phyloP scores from a whole-genome alignment of 2,888 invertebrate genomes.

The Tetranychus truncatus region DNA sequence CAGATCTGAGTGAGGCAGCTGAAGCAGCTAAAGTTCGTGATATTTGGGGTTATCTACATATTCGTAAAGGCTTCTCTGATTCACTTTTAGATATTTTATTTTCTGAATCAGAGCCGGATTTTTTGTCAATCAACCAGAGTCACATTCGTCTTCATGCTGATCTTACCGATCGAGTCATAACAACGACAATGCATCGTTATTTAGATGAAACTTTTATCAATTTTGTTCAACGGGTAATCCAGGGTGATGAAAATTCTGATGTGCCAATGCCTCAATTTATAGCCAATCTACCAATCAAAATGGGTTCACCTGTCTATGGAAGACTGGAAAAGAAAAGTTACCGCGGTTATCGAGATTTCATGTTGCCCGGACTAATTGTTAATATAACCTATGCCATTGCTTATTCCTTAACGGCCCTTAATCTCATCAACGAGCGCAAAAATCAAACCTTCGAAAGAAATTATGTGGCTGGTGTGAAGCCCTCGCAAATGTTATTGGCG shows the following conservation, averaged over 20 bases:
- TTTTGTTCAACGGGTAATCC: not conserved
- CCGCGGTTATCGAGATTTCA: slow-evolving; percentile 12
- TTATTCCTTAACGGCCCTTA: slow-evolving; percentile 10
- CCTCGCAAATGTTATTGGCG: slow-evolving; percentile 9
- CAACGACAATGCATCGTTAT: slow-evolving; percentile 5
- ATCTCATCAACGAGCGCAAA: slow-evolving; percentile 9
- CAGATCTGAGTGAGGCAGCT: slow-evolving; percentile 7
- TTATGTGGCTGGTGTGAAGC: slow-evolving; percentile 6
- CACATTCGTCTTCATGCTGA: slow-evolving; percentile 8
- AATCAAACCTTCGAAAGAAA: slow-evolving; percentile 13
- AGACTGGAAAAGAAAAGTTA: slow-evolving; percentile 8
- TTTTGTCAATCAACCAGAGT: not conserved
- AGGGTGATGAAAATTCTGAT: not conserved
- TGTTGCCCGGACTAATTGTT: slow-evolving; percentile 11
- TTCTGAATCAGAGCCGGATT: not conserved
- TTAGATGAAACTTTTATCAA: slow-evolving; percentile 6
- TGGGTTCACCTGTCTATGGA: slow-evolving; percentile 11
- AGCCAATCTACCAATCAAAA: slow-evolving; percentile 11
- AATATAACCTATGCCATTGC: slow-evolving; percentile 14
- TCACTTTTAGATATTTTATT: not conserved
- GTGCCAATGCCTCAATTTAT: not conserved
- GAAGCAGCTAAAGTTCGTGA: slow-evolving; percentile 35
- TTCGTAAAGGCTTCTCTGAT: slow-evolving; percentile 52
- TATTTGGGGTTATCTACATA: slow-evolving; percentile 72
- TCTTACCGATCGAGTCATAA: slow-evolving; percentile 8